Conservation (phyloP, 1,140 invertebrate genomes). For the Lordiphosa collinella region DNA sequence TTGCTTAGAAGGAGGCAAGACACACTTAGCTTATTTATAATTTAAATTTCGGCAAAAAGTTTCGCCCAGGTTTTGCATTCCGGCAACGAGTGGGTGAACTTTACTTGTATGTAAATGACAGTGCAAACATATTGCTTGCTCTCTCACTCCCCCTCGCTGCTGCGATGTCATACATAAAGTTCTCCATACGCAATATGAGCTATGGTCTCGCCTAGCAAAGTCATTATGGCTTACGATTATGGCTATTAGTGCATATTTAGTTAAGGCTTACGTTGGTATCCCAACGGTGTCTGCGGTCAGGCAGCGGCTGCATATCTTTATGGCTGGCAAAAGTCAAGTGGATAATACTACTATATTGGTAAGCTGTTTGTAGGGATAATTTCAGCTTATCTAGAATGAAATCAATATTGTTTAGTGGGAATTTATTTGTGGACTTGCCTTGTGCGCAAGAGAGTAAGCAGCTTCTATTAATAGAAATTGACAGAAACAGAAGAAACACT, state of each 20-base stretch:
- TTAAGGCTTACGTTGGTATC: constrained; percentile 28
- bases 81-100: constrained; percentile 72
- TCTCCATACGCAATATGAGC: constrained; percentile 48
- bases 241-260: constrained; percentile 66
- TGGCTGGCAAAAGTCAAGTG: too few relatives aligned
- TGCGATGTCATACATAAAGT: constrained; percentile 71
- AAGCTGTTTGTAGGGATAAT: background rate
- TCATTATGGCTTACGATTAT: constrained; percentile 76
- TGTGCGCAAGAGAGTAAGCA: too few relatives aligned
- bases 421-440: too few relatives aligned
- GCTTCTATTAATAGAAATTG: too few relatives aligned
- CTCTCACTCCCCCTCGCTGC: constrained; percentile 10
- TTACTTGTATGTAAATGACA: constrained; percentile 76
- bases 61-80: constrained; percentile 65
- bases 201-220: constrained; percentile 26
- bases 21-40: constrained; percentile 66
- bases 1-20: constrained; percentile 28
- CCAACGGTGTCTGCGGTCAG: too few relatives aligned
- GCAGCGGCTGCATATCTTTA: too few relatives aligned
- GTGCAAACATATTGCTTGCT: constrained; percentile 30
- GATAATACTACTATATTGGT: background rate
- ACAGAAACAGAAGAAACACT: too few relatives aligned
- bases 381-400: background rate
- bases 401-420: too few relatives aligned
- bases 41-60: constrained; percentile 73